Conservation (phyloP, 2,888 invertebrate genomes). For the Amblyjoppa fuscipennis region DNA sequence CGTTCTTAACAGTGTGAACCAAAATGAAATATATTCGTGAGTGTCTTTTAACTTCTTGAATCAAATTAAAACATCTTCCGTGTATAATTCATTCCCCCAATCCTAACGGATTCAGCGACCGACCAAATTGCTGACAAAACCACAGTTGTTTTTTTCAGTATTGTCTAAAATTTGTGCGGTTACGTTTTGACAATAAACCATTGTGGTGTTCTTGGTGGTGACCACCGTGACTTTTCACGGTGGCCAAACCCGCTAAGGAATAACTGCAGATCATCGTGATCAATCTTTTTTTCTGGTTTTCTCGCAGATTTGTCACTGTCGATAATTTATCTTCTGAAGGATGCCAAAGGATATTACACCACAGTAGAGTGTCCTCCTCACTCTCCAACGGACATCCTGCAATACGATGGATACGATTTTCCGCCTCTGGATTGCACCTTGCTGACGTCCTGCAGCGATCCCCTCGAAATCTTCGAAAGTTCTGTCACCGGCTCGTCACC, state of each 20-base stretch:
- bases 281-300: neutral
- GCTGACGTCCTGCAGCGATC: constrained; percentile 47
- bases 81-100: neutral
- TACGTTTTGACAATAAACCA: too few species aligned
- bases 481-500: neutral
- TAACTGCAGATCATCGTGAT: neutral
- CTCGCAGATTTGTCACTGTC: constrained; percentile 42
- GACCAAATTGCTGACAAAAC: too few species aligned
- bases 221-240: too few species aligned
- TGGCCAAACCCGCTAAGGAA: too few species aligned
- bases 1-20: neutral
- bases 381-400: constrained; percentile 21
- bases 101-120: too few species aligned
- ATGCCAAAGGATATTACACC: constrained; percentile 43
- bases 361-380: constrained; percentile 58
- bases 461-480: neutral
- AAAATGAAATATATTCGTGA: constrained; percentile 53
- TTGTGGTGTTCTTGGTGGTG: too few species aligned
- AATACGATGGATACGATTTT: constrained; percentile 34
- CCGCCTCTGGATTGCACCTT: constrained; percentile 54
- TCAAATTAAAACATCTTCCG: neutral
- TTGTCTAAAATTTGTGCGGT: too few species aligned
- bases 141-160: too few species aligned
- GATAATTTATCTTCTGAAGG: constrained; percentile 32
- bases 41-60: constrained; percentile 9